phyloP scores from a whole-genome alignment of 2,888 invertebrate genomes.

The Lucinisca nassula region DNA sequence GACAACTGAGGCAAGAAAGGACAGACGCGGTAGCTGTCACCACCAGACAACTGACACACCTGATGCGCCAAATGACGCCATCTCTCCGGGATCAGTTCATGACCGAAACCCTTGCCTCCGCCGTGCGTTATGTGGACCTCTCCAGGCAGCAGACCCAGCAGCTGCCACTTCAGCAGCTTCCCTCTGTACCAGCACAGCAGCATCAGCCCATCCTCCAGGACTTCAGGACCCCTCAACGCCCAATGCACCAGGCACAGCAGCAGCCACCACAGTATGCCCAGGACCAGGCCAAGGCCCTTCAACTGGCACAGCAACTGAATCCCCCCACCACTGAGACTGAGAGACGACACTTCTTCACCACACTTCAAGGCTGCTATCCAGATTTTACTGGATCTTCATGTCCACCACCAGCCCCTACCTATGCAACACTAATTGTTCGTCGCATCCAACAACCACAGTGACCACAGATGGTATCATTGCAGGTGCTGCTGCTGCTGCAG shows the following conservation, averaged over 20 bases:
- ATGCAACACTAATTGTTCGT: slow-evolving; percentile 19
- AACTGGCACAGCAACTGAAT: slow-evolving; percentile 29
- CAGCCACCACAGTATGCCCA: slow-evolving; percentile 36
- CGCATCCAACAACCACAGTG: slow-evolving; percentile 14
- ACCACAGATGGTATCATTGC: slow-evolving; percentile 25
- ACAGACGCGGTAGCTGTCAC: slow-evolving; percentile 26
- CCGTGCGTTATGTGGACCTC: slow-evolving; percentile 36
- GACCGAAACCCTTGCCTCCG: slow-evolving; percentile 39
- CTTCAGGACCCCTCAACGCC: not conserved
- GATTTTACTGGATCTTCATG: slow-evolving; percentile 20
- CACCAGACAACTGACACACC: slow-evolving; percentile 29
- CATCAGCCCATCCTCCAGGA: slow-evolving; percentile 2
- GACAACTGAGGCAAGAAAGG: slow-evolving; percentile 35
- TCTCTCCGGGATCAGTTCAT: slow-evolving; percentile 27
- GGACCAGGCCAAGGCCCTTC: slow-evolving; percentile 26
- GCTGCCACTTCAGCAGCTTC: slow-evolving; percentile 10
- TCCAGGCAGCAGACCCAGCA: slow-evolving; percentile 36
- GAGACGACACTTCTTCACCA: slow-evolving; percentile 29
- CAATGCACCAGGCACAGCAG: slow-evolving; percentile 16
- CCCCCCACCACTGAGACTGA: slow-evolving; percentile 40
- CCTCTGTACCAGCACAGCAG: not conserved
- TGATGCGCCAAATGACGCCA: slow-evolving; percentile 16
- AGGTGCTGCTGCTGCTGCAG: slow-evolving; percentile 17
- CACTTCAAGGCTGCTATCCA: slow-evolving; percentile 29
- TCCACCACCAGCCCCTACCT: slow-evolving; percentile 18